Evolutionary conservation across 1,140 invertebrate genomes (phyloP), one percentile per base, ranked within the genome.

Genomic region (Lepidurus couesii): DNA sequence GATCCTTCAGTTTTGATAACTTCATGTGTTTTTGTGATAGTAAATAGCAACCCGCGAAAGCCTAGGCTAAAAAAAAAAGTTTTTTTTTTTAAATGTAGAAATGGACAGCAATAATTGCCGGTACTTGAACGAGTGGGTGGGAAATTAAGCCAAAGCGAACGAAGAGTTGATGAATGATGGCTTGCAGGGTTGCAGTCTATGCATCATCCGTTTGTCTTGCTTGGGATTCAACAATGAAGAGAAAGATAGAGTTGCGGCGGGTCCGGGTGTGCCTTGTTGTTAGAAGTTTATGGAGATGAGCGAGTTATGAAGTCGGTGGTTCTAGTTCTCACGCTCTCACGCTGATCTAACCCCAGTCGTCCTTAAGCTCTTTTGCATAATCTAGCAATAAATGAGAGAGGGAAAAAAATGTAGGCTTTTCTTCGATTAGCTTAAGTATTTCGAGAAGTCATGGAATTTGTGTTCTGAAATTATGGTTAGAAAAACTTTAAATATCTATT

Each of bases 281-380:
- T 9, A 16, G 1, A 65, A 21, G 53, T 13, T 65, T 65, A 65
- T 65, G 53, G 53, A 65, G 53, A 65, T 65, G 53, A 65, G 53
- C 53, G 53, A 65, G 53, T 65, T 65, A 65, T 65, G 53, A 65
- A 65, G 21, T 65, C 53, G 16, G 53, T n/a, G 53, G 53, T 65
- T 65, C 53, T 65, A 65, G 53, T 65, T 65, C 53, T 65, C 53
- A 65, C 53, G 53, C 53, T 65, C 53, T 65, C 53, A 65, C 53
- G 53, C 53, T 65, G 53, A 21, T 21, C 53, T 21, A 21, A 21
- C 16, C 53, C 53, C 53, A 65, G n/a, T 65, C 53, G 53, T 65
- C 21, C 9, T 21, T 65, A 65, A 65, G 53, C 53, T 65, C 53
- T 65, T 65, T 65, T 65, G 53, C 53, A 65, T 65, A 65, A 65